A percentile compares a stretch with the other conserved stretches of the same genome.
Evolutionary conservation across 2,888 invertebrate genomes (phyloP).

Genomic region (Cremastinae sp.): DNA sequence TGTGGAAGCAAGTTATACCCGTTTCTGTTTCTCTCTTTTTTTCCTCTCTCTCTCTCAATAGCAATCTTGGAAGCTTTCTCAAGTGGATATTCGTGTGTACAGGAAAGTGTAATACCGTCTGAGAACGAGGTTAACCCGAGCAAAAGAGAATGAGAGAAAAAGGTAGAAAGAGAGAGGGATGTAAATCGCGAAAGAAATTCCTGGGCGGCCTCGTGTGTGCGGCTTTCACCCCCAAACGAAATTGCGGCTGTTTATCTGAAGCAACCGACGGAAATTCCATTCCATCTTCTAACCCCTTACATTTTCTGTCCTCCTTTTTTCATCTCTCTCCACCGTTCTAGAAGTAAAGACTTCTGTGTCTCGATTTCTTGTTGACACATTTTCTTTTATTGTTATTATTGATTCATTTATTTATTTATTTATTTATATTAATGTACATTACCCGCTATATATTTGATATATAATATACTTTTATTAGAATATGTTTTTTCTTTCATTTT

Average conservation of each 20-base stretch:
- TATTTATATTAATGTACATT: too few relatives aligned
- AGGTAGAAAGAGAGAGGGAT: constrained; percentile 51
- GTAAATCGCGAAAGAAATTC: constrained; percentile 68
- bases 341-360: constrained; percentile 1
- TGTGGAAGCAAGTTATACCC: too few relatives aligned
- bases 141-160: constrained; percentile 19
- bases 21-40: too few relatives aligned
- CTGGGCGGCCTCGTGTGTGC: constrained; percentile 56
- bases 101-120: too few relatives aligned
- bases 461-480: too few relatives aligned
- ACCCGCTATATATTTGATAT: too few relatives aligned
- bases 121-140: constrained; percentile 34
- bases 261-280: constrained; percentile 73
- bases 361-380: constrained; percentile 32
- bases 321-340: not conserved
- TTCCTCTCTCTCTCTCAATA: too few relatives aligned
- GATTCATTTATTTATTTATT: too few relatives aligned
- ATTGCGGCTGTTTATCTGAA: constrained; percentile 75
- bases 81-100: too few relatives aligned
- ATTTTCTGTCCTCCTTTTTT: not conserved
- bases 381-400: constrained; percentile 6
- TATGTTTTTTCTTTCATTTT: too few relatives aligned
- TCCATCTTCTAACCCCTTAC: constrained; percentile 63
- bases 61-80: too few relatives aligned
- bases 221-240: constrained; percentile 63